Evolutionary conservation across 1,140 invertebrate species (phyloP).

Genomic region (Oryzaephilus surinamensis): DNA sequence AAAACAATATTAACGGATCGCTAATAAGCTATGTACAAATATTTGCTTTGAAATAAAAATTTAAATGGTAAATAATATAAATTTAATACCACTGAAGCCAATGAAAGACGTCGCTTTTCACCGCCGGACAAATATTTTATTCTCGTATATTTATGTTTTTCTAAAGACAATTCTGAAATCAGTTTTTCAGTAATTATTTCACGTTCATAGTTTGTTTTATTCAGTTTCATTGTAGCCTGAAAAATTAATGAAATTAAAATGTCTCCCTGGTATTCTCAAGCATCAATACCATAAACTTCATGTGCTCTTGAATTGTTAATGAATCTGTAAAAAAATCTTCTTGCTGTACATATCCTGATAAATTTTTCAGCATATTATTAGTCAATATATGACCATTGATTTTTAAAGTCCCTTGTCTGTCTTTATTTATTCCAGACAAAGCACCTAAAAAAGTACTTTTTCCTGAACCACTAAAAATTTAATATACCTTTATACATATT

Average conservation of each 20-base stretch:
- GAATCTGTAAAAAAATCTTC: slow-evolving; percentile 56
- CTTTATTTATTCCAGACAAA: slow-evolving; percentile 45
- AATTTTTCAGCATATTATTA: slow-evolving; percentile 49
- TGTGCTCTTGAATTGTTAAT: slow-evolving; percentile 58
- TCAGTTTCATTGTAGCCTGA: slow-evolving; percentile 3
- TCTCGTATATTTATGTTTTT: slow-evolving; percentile 43
- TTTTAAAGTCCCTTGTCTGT: slow-evolving; percentile 51
- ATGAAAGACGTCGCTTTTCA: slow-evolving; percentile 72
- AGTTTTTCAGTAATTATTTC: slow-evolving; percentile 14
- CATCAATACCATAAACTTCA: slow-evolving; percentile 57
- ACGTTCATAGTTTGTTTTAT: slow-evolving; percentile 4
- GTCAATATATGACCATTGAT: slow-evolving; percentile 54
- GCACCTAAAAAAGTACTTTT: slow-evolving; percentile 61
- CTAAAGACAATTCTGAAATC: slow-evolving; percentile 41
- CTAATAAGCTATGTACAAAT: slow-evolving; percentile 49
- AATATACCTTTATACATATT: no score
- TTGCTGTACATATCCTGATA: slow-evolving; percentile 65
- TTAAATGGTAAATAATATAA: no score
- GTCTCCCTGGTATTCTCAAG: slow-evolving; percentile 11
- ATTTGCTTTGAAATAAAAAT: slow-evolving; percentile 14
- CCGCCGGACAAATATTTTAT: slow-evolving; percentile 59
- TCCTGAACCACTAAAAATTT: slow-evolving; percentile 50
- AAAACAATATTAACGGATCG: slow-evolving; percentile 67
- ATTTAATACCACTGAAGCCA: slow-evolving; percentile 52
- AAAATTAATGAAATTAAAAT: slow-evolving; percentile 1